Evolutionary conservation across 2,113 vertebrate species (phyloP).

Genomic region (Syngnathoides biaculeatus): DNA sequence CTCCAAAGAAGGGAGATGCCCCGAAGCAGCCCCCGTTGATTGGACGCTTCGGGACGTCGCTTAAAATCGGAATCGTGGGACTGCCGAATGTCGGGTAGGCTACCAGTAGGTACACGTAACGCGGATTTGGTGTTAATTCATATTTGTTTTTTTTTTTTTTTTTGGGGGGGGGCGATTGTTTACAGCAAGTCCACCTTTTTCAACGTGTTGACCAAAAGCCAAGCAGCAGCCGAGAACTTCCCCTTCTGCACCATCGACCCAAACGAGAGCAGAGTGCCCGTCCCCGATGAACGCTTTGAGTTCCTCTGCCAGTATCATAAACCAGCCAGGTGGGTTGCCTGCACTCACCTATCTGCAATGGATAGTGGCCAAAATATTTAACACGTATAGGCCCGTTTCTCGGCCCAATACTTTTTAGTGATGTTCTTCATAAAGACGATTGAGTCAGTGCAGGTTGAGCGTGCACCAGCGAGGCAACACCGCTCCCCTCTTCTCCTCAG

Average conservation of each 20-base stretch:
- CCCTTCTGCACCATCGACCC: conserved; percentile 99
- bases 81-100: conserved; percentile 96
- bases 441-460: too few relatives aligned
- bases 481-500: conserved; percentile 56
- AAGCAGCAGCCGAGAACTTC: conserved; percentile 94
- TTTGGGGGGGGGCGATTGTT: conserved; percentile 5
- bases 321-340: conserved; percentile 78
- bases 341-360: neutral
- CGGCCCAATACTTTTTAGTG: neutral
- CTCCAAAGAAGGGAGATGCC: conserved; percentile 91
- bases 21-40: conserved; percentile 86
- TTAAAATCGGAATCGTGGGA: conserved; percentile 98
- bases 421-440: neutral
- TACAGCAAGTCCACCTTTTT: conserved; percentile 97
- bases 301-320: conserved; percentile 95
- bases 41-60: conserved; percentile 93
- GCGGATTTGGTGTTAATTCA: neutral
- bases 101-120: neutral
- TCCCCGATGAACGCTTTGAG: conserved; percentile 93
- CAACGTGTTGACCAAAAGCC: conserved; percentile 96
- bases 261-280: conserved; percentile 95
- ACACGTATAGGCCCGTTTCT: neutral
- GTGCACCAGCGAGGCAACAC: neutral
- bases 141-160: too few relatives aligned
- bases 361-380: neutral